Conservation (phyloP, 2,797 vertebrate species). For the Pseudomugil gertrudae region DNA sequence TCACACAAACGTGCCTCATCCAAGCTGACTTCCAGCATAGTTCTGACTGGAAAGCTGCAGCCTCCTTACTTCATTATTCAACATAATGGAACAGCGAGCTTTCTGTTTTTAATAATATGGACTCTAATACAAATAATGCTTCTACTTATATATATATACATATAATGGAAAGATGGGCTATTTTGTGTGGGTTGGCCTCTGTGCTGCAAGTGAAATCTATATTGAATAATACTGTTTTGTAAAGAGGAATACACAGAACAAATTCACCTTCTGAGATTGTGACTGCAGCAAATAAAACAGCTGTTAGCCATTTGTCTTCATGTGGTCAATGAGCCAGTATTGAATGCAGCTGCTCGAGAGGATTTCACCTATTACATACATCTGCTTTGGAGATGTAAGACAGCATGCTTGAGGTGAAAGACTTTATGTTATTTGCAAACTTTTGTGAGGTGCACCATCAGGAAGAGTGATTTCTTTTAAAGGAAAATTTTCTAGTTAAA, state of each 20-base stretch:
- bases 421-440: slow-evolving; percentile 23
- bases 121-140: neutral
- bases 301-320: slow-evolving; percentile 89
- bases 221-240: slow-evolving; percentile 36
- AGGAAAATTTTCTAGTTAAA: slow-evolving; percentile 20
- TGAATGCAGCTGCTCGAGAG: slow-evolving; percentile 81
- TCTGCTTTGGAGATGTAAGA: slow-evolving; percentile 71
- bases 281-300: slow-evolving; percentile 83
- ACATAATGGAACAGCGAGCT: neutral
- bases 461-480: neutral
- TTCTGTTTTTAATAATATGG: neutral
- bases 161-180: neutral
- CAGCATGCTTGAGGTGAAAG: slow-evolving; percentile 26
- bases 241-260: slow-evolving; percentile 28
- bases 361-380: slow-evolving; percentile 80
- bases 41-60: slow-evolving; percentile 20
- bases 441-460: slow-evolving; percentile 17
- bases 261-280: slow-evolving; percentile 67
- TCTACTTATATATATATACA: neutral
- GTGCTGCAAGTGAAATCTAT: neutral
- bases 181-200: neutral
- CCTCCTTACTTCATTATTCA: neutral
- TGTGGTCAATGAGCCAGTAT: slow-evolving; percentile 80
- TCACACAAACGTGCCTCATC: slow-evolving; percentile 2
- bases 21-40: slow-evolving; percentile 17